Base-by-base conservation (phyloP, 1,140 invertebrate genomes). In the Atta texana region DNA sequence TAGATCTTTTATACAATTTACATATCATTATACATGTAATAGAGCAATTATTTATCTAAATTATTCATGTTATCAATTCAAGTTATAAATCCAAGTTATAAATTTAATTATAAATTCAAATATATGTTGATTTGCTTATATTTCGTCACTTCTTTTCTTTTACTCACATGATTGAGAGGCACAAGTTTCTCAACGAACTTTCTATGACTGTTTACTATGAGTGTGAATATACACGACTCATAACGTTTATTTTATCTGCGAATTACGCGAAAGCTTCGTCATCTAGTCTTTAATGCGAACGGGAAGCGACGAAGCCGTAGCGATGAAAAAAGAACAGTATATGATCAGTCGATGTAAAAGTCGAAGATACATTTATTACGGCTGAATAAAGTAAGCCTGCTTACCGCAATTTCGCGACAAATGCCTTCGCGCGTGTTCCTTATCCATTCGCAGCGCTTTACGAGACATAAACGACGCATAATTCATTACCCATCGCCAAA, bases 401-500 rank as follows among this genome's bases (percentile, higher is more conserved):
- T 72, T 78, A 53, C 39, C 31, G 34, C 64, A 57, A 51, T 55
- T 55, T 85, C 24, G 55, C 71, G 89, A 89, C 89, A 87, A 90
- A 89, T 89, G 74, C 77, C 72, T 14, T 7, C 39, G 69, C 34
- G 80, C 28, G 53, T 39, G 57, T 68, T 78, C 24, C 18, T 28
- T 28, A 59, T 68, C 64, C 28, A 61, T 86, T 80, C 24, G 53
- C 72, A 18, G 44, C 59, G 63, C 66, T 84, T 89, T 90, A 87
- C 76, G 59, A 75, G 77, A 84, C 85, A 61, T 84, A 87, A 90
- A 90, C 77, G 72, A 55, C 51, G 77, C 85, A 89, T 89, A 89
- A 89, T 86, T 90, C 77, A 89, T 90, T 90, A 87, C 21, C 85
- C 76, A 78, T 89, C 39, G 77, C 57, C 80, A 76, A 77, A 89